Conservation (phyloP, 2,113 vertebrate genomes). For the Zingel zingel region DNA sequence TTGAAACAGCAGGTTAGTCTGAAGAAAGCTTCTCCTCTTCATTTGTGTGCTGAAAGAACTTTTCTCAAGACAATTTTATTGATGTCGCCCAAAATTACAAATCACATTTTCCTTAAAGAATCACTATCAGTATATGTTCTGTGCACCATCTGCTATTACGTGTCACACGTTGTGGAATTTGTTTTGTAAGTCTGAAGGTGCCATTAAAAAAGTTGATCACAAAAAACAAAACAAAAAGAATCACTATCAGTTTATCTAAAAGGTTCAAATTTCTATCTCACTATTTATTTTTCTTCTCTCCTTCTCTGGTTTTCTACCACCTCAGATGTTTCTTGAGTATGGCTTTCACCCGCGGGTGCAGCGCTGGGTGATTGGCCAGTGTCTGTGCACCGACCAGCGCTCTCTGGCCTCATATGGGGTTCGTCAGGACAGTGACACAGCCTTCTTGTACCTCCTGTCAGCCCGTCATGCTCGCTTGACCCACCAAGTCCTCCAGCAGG, state of each 20-base stretch:
- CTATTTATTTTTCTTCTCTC: not conserved
- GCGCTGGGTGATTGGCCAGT: constrained; percentile 93
- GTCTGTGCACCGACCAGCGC: constrained; percentile 87
- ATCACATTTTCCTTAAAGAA: not conserved
- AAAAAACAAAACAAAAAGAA: not conserved
- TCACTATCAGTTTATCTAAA: not conserved
- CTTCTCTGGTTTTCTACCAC: not conserved
- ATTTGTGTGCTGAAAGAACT: not conserved
- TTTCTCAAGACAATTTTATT: not conserved
- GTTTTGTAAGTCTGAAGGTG: too few relatives aligned
- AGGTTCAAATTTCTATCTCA: not conserved
- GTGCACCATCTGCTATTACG: too few relatives aligned
- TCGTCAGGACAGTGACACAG: constrained; percentile 85
- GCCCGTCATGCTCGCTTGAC: constrained; percentile 81
- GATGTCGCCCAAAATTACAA: not conserved
- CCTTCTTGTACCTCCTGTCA: constrained; percentile 92
- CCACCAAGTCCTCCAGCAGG: constrained; percentile 84
- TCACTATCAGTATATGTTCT: not conserved
- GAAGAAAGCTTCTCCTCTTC: not conserved
- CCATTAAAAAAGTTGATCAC: too few relatives aligned
- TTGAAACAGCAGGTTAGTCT: constrained; percentile 91
- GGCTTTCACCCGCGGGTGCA: constrained; percentile 93
- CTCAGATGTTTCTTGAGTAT: constrained; percentile 91
- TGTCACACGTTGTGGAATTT: too few relatives aligned
- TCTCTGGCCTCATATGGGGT: constrained; percentile 90